Evolutionary conservation across 2,797 vertebrate species (phyloP).

Genomic region (Hydrocynus forskahlii): DNA sequence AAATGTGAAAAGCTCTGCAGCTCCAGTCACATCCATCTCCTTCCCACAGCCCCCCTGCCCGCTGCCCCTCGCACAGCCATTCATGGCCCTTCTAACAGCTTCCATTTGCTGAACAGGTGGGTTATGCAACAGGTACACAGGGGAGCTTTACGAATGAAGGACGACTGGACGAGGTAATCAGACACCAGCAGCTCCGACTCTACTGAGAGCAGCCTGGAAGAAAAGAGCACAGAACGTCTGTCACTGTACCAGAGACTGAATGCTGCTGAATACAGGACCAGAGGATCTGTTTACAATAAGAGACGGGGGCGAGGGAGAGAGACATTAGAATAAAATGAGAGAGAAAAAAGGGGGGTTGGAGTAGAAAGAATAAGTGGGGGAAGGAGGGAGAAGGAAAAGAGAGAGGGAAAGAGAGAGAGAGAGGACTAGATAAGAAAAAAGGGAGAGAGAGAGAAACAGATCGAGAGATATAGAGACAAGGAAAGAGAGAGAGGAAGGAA

Average conservation of each 20-base stretch:
- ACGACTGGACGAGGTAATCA: constrained; percentile 38
- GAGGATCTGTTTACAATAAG: constrained; percentile 63
- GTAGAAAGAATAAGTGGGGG: no score
- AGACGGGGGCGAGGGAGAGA: not conserved
- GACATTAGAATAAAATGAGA: not conserved
- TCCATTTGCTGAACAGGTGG: constrained; percentile 39
- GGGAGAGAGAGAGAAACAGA: no score
- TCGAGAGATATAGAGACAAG: no score
- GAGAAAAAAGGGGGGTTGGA: not conserved
- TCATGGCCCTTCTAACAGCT: not conserved
- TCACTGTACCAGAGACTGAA: not conserved
- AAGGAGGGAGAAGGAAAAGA: no score
- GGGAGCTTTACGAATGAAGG: constrained; percentile 46
- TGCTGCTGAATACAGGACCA: constrained; percentile 22
- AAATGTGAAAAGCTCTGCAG: constrained; percentile 10
- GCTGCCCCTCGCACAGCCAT: not conserved
- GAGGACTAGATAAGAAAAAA: constrained; percentile 1
- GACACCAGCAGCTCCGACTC: constrained; percentile 32
- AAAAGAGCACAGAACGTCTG: constrained; percentile 30
- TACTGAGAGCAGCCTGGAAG: not conserved
- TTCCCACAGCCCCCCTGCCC: constrained; percentile 11
- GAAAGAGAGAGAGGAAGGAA: no score
- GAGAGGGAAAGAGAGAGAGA: constrained; percentile 11
- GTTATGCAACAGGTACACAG: constrained; percentile 56
- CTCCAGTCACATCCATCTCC: not conserved